Conservation (phyloP, 2,888 invertebrate genomes). For the Cheilosia urbana region DNA sequence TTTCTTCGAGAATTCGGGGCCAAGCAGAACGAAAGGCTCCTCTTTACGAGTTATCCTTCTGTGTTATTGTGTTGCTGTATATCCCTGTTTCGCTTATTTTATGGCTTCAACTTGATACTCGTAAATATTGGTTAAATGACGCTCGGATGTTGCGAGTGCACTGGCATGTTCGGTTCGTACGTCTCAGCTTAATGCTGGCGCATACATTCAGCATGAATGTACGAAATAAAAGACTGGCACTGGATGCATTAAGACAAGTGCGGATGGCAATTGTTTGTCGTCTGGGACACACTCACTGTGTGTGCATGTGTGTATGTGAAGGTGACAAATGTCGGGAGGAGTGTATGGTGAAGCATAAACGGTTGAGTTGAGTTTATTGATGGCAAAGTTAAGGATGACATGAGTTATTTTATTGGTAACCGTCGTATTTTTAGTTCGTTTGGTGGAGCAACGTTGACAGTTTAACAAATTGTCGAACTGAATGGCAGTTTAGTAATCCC, state of each 20-base stretch:
- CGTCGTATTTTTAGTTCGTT: neutral
- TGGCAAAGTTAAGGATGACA: conserved; percentile 41
- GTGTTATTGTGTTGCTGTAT: neutral
- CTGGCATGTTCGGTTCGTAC: neutral
- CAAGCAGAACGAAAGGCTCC: conserved; percentile 19
- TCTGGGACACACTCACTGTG: neutral
- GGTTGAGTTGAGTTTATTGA: conserved; percentile 32
- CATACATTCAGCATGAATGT: neutral
- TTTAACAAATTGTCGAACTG: conserved; percentile 44
- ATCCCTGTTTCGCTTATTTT: neutral
- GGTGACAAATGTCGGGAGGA: neutral
- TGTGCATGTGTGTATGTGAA: neutral
- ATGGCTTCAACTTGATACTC: conserved; percentile 12
- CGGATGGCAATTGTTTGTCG: conserved; percentile 1
- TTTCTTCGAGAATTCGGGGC: conserved; percentile 7
- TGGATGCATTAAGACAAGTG: conserved; percentile 40
- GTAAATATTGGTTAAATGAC: conserved; percentile 50
- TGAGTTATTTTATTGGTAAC: conserved; percentile 53
- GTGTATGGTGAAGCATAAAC: neutral
- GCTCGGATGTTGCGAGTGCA: conserved; percentile 31
- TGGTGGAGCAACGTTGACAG: conserved; percentile 27
- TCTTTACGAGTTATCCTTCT: conserved; percentile 13
- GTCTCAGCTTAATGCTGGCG: neutral
- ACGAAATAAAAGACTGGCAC: conserved; percentile 1
- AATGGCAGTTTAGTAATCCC: conserved; percentile 25